Conservation (phyloP, 2,888 invertebrate genomes). For the Caenorhabditis sp. region DNA sequence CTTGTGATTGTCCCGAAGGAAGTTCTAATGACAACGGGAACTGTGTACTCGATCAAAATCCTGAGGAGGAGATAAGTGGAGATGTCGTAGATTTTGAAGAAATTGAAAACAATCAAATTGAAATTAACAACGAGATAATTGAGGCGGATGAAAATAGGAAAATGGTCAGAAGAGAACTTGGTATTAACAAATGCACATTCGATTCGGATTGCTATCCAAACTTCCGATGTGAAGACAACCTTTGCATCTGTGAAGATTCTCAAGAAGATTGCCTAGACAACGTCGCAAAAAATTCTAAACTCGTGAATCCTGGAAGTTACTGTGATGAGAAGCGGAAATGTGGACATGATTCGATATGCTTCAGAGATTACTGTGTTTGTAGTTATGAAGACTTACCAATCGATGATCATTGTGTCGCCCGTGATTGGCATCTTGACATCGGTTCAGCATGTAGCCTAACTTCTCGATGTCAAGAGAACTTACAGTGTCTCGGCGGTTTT, state of each 20-base stretch:
- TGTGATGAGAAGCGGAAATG: constrained; percentile 41
- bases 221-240: constrained; percentile 36
- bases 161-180: constrained; percentile 21
- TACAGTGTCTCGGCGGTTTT: constrained; percentile 52
- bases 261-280: constrained; percentile 28
- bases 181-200: constrained; percentile 24
- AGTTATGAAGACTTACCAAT: constrained; percentile 45
- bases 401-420: constrained; percentile 44
- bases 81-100: neutral
- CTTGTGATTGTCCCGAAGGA: constrained; percentile 26
- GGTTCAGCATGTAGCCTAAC: constrained; percentile 45
- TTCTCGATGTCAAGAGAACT: constrained; percentile 44
- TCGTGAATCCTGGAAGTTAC: constrained; percentile 25
- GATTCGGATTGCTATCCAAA: constrained; percentile 44
- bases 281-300: neutral
- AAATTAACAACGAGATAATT: constrained; percentile 4
- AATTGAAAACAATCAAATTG: constrained; percentile 2
- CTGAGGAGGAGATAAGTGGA: constrained; percentile 7
- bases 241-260: constrained; percentile 43
- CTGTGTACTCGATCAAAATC: constrained; percentile 8
- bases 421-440: constrained; percentile 41
- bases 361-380: constrained; percentile 47
- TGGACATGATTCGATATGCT: constrained; percentile 45
- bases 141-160: neutral
- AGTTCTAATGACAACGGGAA: constrained; percentile 24